Evolutionary conservation across 2,113 vertebrate genomes (phyloP).

Genomic region (Elachura formosa): DNA sequence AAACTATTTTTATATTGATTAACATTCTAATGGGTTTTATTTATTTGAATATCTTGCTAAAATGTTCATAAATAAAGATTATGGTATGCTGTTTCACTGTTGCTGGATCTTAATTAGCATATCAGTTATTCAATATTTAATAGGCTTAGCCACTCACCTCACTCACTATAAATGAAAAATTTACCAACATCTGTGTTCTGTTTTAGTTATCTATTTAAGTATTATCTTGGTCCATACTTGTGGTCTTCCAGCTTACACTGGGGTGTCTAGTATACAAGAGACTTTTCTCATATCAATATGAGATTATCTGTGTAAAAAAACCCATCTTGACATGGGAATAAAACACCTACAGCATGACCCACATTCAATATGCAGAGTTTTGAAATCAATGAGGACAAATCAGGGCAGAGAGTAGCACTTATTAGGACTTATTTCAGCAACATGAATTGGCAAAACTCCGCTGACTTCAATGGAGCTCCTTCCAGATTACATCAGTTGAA

Average conservation of each 20-base stretch:
- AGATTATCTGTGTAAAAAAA: not conserved
- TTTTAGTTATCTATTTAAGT: not conserved
- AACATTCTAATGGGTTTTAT: rapidly evolving
- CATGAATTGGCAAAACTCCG: not conserved
- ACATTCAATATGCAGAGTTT: not conserved
- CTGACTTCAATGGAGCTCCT: not conserved
- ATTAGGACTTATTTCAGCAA: not conserved
- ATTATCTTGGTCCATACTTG: not conserved
- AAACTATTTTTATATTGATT: not conserved
- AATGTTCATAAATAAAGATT: not conserved
- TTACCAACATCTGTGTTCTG: not conserved
- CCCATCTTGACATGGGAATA: not conserved
- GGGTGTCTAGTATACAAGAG: not conserved
- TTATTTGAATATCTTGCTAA: not conserved
- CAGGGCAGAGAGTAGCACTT: not conserved
- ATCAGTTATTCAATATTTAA: not conserved
- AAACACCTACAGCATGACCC: not conserved
- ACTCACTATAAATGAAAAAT: not conserved
- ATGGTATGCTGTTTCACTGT: not conserved
- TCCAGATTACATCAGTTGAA: not conserved
- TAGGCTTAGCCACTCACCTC: not conserved
- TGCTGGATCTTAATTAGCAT: not conserved
- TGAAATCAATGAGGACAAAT: not conserved
- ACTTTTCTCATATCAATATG: not conserved
- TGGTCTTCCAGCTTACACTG: not conserved